These are phyloP conservation scores for Gymnogyps californianus DNA, from an alignment of 2,113 vertebrate species.

Conservation along the genomic window DNA sequence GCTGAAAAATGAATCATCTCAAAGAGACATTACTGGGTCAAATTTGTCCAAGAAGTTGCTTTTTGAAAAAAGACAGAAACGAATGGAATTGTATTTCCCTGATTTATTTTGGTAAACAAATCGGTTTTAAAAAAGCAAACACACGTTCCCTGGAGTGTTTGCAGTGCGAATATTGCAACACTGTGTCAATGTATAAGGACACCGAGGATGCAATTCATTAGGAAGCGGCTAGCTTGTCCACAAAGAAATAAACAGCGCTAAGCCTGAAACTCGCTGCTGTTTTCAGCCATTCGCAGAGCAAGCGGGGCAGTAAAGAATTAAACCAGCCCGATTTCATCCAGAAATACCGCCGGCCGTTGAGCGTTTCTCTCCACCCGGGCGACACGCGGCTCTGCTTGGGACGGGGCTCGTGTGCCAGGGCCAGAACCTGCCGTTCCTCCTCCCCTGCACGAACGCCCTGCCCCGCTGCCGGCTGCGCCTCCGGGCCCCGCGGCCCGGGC, in stretches of 20 bases:
- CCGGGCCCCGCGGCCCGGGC: too few species aligned
- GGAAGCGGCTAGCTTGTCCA: fast-evolving
- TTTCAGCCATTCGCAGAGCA: fast-evolving
- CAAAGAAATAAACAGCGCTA: fast-evolving
- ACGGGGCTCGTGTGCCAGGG: too few species aligned
- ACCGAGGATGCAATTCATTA: neutral
- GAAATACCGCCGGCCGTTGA: neutral
- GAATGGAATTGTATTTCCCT: neutral
- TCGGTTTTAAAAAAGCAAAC: neutral
- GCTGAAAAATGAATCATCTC: neutral
- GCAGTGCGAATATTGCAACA: neutral
- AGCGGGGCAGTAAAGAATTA: fast-evolving
- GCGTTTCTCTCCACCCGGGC: too few species aligned
- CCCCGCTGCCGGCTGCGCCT: too few species aligned
- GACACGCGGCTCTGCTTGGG: neutral
- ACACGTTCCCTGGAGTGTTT: fast-evolving
- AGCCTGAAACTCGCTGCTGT: fast-evolving
- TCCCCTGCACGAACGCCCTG: fast-evolving
- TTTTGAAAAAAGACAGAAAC: neutral
- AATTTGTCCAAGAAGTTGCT: neutral
- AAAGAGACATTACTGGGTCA: neutral
- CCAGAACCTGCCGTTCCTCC: neutral
- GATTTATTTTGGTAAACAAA: neutral
- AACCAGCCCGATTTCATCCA: neutral
- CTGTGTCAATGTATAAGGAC: fast-evolving